Evolutionary conservation across 2,888 invertebrate genomes (phyloP).

Genomic region (Pseudococcus viburni): DNA sequence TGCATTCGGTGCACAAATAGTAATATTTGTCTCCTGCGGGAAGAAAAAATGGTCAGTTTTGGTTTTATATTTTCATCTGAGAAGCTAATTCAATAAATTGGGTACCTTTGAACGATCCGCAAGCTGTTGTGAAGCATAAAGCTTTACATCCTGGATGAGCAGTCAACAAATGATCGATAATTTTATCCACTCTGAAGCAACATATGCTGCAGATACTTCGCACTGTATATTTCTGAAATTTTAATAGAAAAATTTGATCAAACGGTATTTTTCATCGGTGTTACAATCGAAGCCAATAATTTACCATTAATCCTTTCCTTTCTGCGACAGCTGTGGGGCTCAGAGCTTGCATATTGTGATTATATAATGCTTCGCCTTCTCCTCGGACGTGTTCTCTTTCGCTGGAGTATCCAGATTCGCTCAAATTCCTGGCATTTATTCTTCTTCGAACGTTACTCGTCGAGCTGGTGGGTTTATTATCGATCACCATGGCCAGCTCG

Average conservation of each 20-base stretch:
- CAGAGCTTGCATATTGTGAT: conserved; percentile 57
- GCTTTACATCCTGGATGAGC: conserved; percentile 61
- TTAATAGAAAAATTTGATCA: background rate
- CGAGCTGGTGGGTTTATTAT: conserved; percentile 34
- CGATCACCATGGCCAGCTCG: conserved; percentile 29
- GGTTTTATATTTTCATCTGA: background rate
- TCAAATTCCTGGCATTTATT: conserved; percentile 51
- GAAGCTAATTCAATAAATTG: no score
- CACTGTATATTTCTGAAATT: conserved; percentile 59
- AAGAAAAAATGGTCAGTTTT: background rate
- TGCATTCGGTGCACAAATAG: conserved; percentile 59
- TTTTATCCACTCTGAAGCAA: conserved; percentile 61
- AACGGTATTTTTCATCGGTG: no score
- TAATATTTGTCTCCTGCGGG: conserved; percentile 56
- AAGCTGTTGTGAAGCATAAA: conserved; percentile 62
- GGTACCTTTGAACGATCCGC: conserved; percentile 54
- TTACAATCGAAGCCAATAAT: no score
- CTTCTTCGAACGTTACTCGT: conserved; percentile 56
- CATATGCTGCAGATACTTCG: conserved; percentile 58
- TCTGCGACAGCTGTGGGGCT: conserved; percentile 26
- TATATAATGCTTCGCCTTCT: conserved; percentile 72
- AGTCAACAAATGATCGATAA: conserved; percentile 47
- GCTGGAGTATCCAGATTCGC: conserved; percentile 55
- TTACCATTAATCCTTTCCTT: conserved; percentile 62
- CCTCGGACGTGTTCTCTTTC: conserved; percentile 73